Percentiles rank a stretch among this genome's conserved stretches.
These are phyloP conservation scores for Notolepis coatsorum DNA, from an alignment of 2,797 vertebrate species.

Conservation along the genomic window DNA sequence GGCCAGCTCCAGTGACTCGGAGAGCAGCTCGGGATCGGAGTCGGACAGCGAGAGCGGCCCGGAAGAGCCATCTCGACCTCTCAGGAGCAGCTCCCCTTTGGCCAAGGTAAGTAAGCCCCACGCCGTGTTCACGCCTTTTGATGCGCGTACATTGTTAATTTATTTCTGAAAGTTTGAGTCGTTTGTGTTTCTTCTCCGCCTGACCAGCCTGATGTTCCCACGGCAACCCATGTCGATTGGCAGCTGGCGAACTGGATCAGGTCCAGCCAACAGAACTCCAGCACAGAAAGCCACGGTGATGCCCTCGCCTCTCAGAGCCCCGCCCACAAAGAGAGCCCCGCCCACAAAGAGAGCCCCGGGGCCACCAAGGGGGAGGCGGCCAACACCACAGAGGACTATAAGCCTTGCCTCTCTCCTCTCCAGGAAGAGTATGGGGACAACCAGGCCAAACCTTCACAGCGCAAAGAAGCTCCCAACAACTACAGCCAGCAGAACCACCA, in stretches of 20 bases:
- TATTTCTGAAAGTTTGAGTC: not conserved
- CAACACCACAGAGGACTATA: conserved; percentile 46
- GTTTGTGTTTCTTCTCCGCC: conserved; percentile 16
- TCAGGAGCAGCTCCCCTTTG: conserved; percentile 52
- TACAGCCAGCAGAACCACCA: conserved; percentile 64
- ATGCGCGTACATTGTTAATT: not conserved
- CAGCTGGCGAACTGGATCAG: conserved; percentile 90
- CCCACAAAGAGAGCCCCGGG: conserved; percentile 32
- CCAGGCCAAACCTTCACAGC: conserved; percentile 38
- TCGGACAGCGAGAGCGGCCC: conserved; percentile 82
- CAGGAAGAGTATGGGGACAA: conserved; percentile 37
- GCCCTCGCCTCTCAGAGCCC: conserved; percentile 16
- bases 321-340: conserved; percentile 43
- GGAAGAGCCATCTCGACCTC: conserved; percentile 70
- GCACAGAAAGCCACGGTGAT: conserved; percentile 64
- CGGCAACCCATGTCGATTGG: conserved; percentile 84
- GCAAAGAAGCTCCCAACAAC: conserved; percentile 28
- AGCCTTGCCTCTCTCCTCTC: conserved; percentile 59
- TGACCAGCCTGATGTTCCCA: conserved; percentile 79
- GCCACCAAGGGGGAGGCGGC: conserved; percentile 33
- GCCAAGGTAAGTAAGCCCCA: conserved; percentile 73
- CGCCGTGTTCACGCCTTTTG: not conserved
- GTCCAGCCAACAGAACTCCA: conserved; percentile 79
- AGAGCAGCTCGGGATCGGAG: conserved; percentile 89
- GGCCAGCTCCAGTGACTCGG: conserved; percentile 88